A percentile compares a stretch with the other conserved stretches of the same genome.
phyloP scores from a whole-genome alignment of 2,113 vertebrate genomes.

The Neofelis nebulosa region DNA sequence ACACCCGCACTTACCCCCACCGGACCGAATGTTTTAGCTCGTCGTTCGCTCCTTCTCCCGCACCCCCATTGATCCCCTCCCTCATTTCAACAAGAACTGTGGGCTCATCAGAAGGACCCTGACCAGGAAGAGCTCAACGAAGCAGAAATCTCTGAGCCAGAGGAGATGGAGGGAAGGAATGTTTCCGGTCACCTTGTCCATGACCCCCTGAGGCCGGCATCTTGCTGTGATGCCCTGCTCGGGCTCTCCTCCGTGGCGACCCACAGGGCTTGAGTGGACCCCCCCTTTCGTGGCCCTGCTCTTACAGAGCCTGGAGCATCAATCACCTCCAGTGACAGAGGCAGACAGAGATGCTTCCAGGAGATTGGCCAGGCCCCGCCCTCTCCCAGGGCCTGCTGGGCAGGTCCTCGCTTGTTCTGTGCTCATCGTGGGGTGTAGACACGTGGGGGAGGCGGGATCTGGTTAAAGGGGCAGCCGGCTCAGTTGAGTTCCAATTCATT shows the following conservation, averaged over 20 bases:
- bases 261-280: background rate
- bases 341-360: background rate
- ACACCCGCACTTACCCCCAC: background rate
- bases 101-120: background rate
- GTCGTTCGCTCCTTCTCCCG: background rate
- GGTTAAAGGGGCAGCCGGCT: background rate
- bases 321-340: accelerated
- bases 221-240: background rate
- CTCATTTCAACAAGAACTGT: background rate
- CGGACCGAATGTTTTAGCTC: background rate
- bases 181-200: accelerated
- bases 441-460: accelerated
- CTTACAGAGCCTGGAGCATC: background rate
- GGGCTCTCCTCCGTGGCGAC: accelerated
- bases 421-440: accelerated
- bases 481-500: accelerated
- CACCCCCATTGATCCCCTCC: too few species aligned
- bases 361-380: background rate
- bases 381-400: too few species aligned
- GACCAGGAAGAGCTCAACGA: accelerated
- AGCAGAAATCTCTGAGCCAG: background rate
- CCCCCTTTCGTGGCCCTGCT: too few species aligned
- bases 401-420: background rate
- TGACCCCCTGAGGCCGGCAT: accelerated
- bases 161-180: accelerated